Percentiles rank a stretch among this genome's conserved stretches.
Evolutionary conservation across 2,113 vertebrate genomes (phyloP).

Genomic region (Channa argus): DNA sequence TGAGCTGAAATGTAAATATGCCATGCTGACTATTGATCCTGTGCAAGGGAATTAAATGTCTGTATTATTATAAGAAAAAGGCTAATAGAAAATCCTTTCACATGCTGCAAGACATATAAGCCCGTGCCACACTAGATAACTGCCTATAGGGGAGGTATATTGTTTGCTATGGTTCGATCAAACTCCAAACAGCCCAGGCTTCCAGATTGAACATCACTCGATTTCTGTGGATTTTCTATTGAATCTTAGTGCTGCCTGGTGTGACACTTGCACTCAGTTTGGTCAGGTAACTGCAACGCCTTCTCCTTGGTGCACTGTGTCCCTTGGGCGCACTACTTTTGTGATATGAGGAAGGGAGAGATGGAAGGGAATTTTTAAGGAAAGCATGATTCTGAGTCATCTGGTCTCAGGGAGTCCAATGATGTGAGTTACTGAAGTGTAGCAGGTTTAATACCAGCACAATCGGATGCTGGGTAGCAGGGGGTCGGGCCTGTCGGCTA

Average conservation of each 20-base stretch:
- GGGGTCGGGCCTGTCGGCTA: slow-evolving; percentile 43
- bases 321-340: slow-evolving; percentile 3
- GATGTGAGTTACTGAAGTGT: slow-evolving; percentile 72
- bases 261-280: slow-evolving; percentile 55
- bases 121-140: slow-evolving; percentile 25
- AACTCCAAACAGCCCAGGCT: slow-evolving; percentile 23
- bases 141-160: slow-evolving; percentile 35
- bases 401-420: slow-evolving; percentile 68
- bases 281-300: slow-evolving; percentile 40
- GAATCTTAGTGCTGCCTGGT: slow-evolving; percentile 37
- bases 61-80: slow-evolving; percentile 60
- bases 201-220: slow-evolving; percentile 43
- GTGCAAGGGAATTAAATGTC: slow-evolving; percentile 69
- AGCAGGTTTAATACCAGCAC: slow-evolving; percentile 65
- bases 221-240: slow-evolving; percentile 46
- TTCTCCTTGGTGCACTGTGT: slow-evolving; percentile 32
- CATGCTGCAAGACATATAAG: slow-evolving; percentile 44
- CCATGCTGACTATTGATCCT: slow-evolving; percentile 62
- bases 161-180: slow-evolving; percentile 42
- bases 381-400: slow-evolving; percentile 59
- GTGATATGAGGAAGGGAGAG: slow-evolving; percentile 11
- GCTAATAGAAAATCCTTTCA: slow-evolving; percentile 59
- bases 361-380: slow-evolving; percentile 35
- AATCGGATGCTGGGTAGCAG: slow-evolving; percentile 61
- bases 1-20: slow-evolving; percentile 66